These are phyloP conservation scores for Nomada fucata DNA, from an alignment of 2,888 invertebrate species.

Conservation along the genomic window DNA sequence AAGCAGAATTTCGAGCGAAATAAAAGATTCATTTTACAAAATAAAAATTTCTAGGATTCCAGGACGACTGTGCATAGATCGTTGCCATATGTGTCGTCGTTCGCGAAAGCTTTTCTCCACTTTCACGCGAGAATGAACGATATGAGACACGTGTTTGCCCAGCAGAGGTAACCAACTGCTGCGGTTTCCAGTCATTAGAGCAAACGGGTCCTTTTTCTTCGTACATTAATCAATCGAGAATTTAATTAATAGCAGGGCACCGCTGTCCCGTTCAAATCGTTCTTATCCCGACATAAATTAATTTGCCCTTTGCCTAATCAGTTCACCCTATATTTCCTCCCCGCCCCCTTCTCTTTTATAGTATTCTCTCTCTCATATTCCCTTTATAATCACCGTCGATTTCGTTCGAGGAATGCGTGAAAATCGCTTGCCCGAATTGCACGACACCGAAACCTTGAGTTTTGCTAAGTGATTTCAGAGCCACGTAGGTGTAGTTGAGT, in stretches of 20 bases:
- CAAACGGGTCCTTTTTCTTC: neutral
- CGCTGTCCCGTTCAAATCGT: neutral
- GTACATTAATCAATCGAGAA: neutral
- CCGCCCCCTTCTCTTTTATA: too few species aligned
- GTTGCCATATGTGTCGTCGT: constrained; percentile 52
- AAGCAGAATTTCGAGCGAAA: neutral
- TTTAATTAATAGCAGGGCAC: constrained; percentile 17
- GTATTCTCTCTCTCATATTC: too few species aligned
- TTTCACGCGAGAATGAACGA: constrained; percentile 71
- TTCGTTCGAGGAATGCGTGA: neutral
- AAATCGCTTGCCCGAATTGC: constrained; percentile 33
- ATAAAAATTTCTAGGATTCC: constrained; percentile 27
- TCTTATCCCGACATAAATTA: neutral
- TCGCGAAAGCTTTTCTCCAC: constrained; percentile 75
- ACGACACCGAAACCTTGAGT: constrained; percentile 50
- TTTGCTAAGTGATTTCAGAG: constrained; percentile 21
- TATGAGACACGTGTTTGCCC: constrained; percentile 48
- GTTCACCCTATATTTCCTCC: too few species aligned
- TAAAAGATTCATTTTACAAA: neutral
- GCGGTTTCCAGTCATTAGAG: constrained; percentile 38
- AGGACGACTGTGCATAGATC: constrained; percentile 55
- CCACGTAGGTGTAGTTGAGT: constrained; percentile 64
- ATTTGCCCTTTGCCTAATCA: neutral
- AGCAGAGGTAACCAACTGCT: constrained; percentile 52
- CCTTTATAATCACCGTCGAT: constrained; percentile 2